These are phyloP conservation scores for Sinosuthora webbiana DNA, from an alignment of 2,113 vertebrate species.

Conservation along the genomic window DNA sequence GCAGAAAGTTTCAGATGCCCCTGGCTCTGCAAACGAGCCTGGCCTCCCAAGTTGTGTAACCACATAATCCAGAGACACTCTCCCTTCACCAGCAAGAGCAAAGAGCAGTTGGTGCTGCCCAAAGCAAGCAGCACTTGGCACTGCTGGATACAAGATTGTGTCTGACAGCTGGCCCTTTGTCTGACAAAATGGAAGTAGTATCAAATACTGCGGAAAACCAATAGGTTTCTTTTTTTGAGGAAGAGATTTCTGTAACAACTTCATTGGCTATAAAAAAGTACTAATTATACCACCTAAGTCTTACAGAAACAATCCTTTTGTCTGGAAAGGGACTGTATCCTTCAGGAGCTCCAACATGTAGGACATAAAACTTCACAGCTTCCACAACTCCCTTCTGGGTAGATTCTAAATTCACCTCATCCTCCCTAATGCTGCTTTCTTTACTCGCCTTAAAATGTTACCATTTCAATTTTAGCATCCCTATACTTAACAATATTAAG, in stretches of 20 bases:
- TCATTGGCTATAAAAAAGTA: not conserved
- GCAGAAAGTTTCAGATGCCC: not conserved
- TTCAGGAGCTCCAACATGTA: not conserved
- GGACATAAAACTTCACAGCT: not conserved
- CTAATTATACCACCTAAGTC: not conserved
- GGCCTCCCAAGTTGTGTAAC: not conserved
- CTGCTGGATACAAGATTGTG: accelerated
- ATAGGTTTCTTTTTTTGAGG: not conserved
- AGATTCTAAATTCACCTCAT: not conserved
- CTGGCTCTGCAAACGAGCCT: not conserved
- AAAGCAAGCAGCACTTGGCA: accelerated
- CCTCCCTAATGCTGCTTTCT: not conserved
- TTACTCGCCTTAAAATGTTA: not conserved
- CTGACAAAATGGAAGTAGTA: not conserved
- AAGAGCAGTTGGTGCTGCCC: not conserved
- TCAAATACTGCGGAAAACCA: not conserved
- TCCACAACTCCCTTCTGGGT: not conserved
- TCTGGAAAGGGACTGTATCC: not conserved
- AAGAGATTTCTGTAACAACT: not conserved
- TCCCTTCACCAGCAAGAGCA: not conserved
- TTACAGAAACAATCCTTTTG: not conserved
- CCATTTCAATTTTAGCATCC: not conserved
- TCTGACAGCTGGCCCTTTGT: not conserved
- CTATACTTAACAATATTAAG: not conserved
- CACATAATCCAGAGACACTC: not conserved